A percentile compares a stretch with the other conserved stretches of the same genome.
These are phyloP conservation scores for Eutrigla gurnardus DNA, from an alignment of 2,797 vertebrate species.

Conservation along the genomic window DNA sequence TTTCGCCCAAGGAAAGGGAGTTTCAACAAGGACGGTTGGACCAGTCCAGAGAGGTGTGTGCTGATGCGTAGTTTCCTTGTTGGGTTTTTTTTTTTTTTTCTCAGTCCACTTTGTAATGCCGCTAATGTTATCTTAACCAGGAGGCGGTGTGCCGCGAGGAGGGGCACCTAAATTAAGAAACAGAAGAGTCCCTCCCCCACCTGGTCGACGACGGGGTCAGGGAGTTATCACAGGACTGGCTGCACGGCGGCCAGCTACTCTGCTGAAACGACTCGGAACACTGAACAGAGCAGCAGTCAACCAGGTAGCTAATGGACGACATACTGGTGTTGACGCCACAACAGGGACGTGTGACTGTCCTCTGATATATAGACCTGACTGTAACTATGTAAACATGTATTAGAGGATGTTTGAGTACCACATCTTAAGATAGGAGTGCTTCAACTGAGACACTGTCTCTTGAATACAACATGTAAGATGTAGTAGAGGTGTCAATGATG, in stretches of 20 bases:
- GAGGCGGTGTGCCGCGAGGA: constrained; percentile 84
- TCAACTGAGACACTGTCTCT: not conserved
- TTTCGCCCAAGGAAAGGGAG: constrained; percentile 77
- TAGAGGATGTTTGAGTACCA: not conserved
- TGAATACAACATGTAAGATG: not conserved
- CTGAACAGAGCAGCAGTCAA: constrained; percentile 84
- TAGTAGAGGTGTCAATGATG: not conserved
- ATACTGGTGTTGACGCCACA: not conserved
- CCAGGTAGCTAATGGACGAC: constrained; percentile 76
- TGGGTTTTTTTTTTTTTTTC: rapidly evolving
- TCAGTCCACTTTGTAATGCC: not conserved
- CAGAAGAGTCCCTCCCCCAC: constrained; percentile 74
- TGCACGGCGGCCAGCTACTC: constrained; percentile 85
- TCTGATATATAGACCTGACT: not conserved
- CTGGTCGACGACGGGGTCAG: constrained; percentile 86
- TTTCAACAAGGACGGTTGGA: constrained; percentile 75
- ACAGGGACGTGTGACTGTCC: not conserved
- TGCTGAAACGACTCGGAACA: constrained; percentile 87
- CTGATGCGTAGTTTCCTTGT: rapidly evolving
- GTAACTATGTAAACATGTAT: not conserved
- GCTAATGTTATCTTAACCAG: constrained; percentile 60
- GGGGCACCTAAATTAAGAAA: constrained; percentile 81
- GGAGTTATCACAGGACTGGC: constrained; percentile 93
- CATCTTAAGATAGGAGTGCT: rapidly evolving
- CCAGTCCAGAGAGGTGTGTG: constrained; percentile 72